Base-by-base conservation (phyloP, 2,888 invertebrate genomes). In the Tetragnatha montana region DNA sequence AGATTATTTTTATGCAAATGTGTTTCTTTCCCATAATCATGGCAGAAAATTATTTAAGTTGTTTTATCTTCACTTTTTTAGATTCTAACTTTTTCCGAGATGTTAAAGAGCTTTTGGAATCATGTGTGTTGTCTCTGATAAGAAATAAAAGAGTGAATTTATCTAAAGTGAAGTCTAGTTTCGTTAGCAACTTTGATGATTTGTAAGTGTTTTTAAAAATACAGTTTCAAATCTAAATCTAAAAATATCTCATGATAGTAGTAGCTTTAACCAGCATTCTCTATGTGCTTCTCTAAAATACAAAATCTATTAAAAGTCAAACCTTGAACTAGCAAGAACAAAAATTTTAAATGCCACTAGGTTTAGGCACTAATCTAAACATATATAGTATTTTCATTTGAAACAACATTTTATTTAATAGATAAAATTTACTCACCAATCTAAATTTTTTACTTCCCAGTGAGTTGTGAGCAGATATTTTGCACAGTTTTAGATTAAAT, bases 51-150 rank as follows among this genome's bases (percentile, higher is more conserved):
- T 35, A 35, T 35, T 35, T 35, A 35, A 35, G 35, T 1, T 60
- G 21, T 68, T 60, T 60, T 74, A 7, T 17, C 8, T 71, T 79
- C 49, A 21, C 8, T 60, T 60, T 49, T 71, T 22, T 73, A 90
- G 89, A 90, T 87, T 86, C 73, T 17, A 78, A 87, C 50, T 69
- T 79, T 69, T 90, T 82, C n/a, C 73, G 47, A 22, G 68, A 87
- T 68, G 60, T 82, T 1, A 71, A 82, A 68, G 10, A 6, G 6
- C 68, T 87, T 17, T 21, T 90, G 12, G 17, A 50, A 35, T 22
- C 50, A 19, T 86, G 74, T 51, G 12, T 87, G 17, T 69, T 68
- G 22, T n/a, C 21, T 6, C 21, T 82, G 22, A 69, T 82, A 17
- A 90, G 69, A 10, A 60, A 73, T 6, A 83, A 90, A 50, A 74